Conservation (phyloP, 2,113 vertebrate species). For the Epinephelus lanceolatus region DNA sequence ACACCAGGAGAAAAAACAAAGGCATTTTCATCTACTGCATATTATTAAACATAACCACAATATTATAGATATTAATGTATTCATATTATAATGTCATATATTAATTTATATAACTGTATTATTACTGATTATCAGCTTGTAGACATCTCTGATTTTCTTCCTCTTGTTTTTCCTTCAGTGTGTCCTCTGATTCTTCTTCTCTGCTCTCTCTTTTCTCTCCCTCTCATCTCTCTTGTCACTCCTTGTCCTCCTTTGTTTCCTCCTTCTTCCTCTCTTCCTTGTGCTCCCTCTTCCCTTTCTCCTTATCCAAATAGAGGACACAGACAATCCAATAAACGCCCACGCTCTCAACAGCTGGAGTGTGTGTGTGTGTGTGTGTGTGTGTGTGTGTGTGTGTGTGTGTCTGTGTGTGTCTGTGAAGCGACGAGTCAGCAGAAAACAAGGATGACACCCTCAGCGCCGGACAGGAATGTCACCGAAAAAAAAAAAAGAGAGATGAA, state of each 20-base stretch:
- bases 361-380: slow-evolving; percentile 54
- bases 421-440: slow-evolving; percentile 78
- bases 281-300: slow-evolving; percentile 56
- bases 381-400: slow-evolving; percentile 19
- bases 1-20: too few species aligned
- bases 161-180: background rate
- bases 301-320: slow-evolving; percentile 82
- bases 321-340: slow-evolving; percentile 81
- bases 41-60: background rate
- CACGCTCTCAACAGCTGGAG: slow-evolving; percentile 77
- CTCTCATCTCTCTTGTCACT: slow-evolving; percentile 15
- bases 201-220: background rate
- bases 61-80: too few species aligned
- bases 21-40: too few species aligned
- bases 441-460: slow-evolving; percentile 76
- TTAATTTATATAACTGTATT: too few species aligned
- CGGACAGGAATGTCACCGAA: slow-evolving; percentile 79
- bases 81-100: too few species aligned
- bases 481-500: slow-evolving; percentile 45
- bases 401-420: slow-evolving; percentile 53
- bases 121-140: background rate
- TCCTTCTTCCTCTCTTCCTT: slow-evolving; percentile 8
- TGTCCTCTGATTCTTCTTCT: slow-evolving; percentile 19
- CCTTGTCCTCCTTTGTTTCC: slow-evolving; percentile 34
- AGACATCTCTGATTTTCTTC: background rate